Percentiles rank a stretch among this genome's conserved stretches.
phyloP scores from a whole-genome alignment of 2,888 invertebrate genomes.

The Ochlodes sylvanus region DNA sequence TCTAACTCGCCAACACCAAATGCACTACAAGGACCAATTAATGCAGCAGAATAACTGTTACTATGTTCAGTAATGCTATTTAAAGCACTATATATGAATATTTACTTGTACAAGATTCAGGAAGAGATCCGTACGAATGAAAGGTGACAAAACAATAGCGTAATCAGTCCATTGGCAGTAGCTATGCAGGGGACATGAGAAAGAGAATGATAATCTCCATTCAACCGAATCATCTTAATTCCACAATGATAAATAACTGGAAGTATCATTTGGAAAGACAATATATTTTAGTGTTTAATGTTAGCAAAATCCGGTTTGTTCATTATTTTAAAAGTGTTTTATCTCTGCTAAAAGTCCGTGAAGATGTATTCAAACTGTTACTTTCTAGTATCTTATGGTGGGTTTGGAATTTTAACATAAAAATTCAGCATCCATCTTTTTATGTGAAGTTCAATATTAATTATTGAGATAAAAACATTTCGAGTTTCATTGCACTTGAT shows the following conservation, averaged over 20 bases:
- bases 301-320: conserved; percentile 83
- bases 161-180: conserved; percentile 63
- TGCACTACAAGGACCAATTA: conserved; percentile 84
- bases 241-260: conserved; percentile 61
- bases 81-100: conserved; percentile 79
- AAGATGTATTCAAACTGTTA: conserved; percentile 70
- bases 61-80: conserved; percentile 72
- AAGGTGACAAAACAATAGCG: conserved; percentile 60
- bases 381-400: conserved; percentile 63
- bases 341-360: conserved; percentile 74
- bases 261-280: conserved; percentile 82
- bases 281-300: conserved; percentile 84
- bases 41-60: conserved; percentile 81
- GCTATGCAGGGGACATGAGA: conserved; percentile 65
- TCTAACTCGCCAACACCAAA: conserved; percentile 92
- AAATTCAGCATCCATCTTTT: conserved; percentile 62
- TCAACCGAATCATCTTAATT: conserved; percentile 66
- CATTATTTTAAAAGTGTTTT: conserved; percentile 83
- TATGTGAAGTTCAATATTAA: conserved; percentile 71
- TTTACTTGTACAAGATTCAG: conserved; percentile 81
- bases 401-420: conserved; percentile 66
- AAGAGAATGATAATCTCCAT: conserved; percentile 60
- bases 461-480: conserved; percentile 68
- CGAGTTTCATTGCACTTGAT: conserved; percentile 83
- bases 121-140: conserved; percentile 63